Base-by-base conservation (phyloP, 2,888 invertebrate species). In the Coenonympha arcania region DNA sequence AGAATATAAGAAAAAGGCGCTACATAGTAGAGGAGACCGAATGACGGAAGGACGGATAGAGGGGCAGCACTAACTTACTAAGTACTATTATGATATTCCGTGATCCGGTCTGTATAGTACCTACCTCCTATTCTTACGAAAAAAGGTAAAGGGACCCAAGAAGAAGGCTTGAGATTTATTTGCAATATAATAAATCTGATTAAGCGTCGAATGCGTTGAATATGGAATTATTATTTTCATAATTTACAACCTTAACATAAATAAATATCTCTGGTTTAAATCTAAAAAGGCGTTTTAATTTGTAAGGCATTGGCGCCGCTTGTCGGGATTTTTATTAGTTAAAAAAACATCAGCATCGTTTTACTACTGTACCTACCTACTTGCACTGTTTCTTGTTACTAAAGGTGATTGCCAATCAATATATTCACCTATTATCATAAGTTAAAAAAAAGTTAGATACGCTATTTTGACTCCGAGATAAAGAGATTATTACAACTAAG, bases 261-360 rank as follows among this genome's bases (percentile, higher is more conserved):
- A 57, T 55, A 52, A 56, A 54, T 56, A 56, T 56, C 54, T 50
- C 20, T 31, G 33, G 44, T 47, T 55, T 39, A 51, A 54, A 56
- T 58, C 58, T 58, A 48, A 55, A 54, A 58, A 51, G 52, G 52
- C 50, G 47, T 58, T 54, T 54, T 50, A 58, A 56, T 54, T 58
- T 51, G 56, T 56, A 56, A 50, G 36, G 41, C 39, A 48, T 44
- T 43, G 50, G 56, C 56, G 56, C 54, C 56, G 50, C 47, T 39
- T 37, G 28, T 31, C 31, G 16, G 33, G 43, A 39, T 43, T 48
- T 54, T 50, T 58, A 40, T 36, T 42, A n/a, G n/a, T n/a, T n/a
- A 34, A 37, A 41, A 48, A 22, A 56, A 52, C 45, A 19, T 40
- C 16, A 33, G 20, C 22, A 36, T 36, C 26, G 15, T 43, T 24